Evolutionary conservation across 2,888 invertebrate genomes (phyloP), one percentile per base, ranked within the genome.

Genomic region (Drosophila aldrichi): DNA sequence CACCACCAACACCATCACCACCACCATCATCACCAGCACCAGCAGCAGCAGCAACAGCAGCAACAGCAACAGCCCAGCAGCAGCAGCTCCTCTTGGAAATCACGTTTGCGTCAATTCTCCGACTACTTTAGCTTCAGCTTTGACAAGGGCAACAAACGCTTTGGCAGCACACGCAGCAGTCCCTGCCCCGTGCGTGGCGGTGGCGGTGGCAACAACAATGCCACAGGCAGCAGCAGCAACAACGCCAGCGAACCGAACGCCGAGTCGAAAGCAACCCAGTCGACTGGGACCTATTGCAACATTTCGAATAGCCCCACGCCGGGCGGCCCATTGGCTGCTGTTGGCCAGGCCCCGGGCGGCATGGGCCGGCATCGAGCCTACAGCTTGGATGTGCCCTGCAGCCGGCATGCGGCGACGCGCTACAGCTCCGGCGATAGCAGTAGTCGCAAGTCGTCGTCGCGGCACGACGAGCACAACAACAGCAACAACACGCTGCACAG

Each of bases 61-160:
- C 90, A n/a, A 34, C 46, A 18, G 6, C 74, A 67, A 25, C 63
- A 56, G 71, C 70, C 67, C 48, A 72, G 74, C 65, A 69, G 78
- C 25, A 58, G 74, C 18, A 58, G 81, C 56, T 75, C 86, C 49
- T 89, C 92, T 1, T 93, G 93, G 92, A 92, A 92, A 60, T 89
- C 93, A 4, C 90, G 93, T 32, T 88, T 93, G 55, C 92, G 92
- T 44, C 93, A 93, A 64, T 92, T 93, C 70, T 93, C 93, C 4
- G 93, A 93, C 73, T 92, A 93, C 66, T 92, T 93, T 49, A 90
- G 91, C 78, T 92, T 93, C 69, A 91, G 92, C 65, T 93, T 93
- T 69, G 93, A 93, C 73, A 93, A 92, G 74, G 87, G 86, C 62
- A 88, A 91, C 68, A 93, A 93, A 59, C 92, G 93, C 43, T 91